Base-by-base conservation (phyloP, 2,888 invertebrate genomes). In the Hedya salicella region DNA sequence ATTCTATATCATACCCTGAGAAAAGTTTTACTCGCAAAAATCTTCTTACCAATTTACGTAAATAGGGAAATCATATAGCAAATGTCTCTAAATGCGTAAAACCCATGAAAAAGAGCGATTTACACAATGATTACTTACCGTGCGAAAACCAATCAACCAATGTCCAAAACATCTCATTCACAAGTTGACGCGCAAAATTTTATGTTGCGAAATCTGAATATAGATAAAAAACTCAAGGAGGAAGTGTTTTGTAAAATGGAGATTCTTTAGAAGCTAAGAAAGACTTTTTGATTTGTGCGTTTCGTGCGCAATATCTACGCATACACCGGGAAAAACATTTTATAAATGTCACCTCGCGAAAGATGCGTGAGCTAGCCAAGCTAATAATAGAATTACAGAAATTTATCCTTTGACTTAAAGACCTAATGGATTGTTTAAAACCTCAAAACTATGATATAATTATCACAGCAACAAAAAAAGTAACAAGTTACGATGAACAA, bases 281-380 rank as follows among this genome's bases (percentile, higher is more conserved):
- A 69, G 69, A 73, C 65, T 9, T 19, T 3, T 60, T 71, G 8
- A 73, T 73, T 14, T 71, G 70, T 66, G 65, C 63, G 11, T 73
- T 73, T 57, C 71, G 71, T 16, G 53, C 61, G 4, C 59, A 70
- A 57, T 69, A 70, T 59, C 32, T 70, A 13, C 67, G 32, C 44
- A 68, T 46, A 32, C 73, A 71, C 42, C 42, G 73, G 1, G 71
- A 71, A 62, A 64, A 70, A 67, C 73, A 73, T 67, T 71, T 70
- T 59, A 52, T 68, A 14, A 71, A 68, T 64, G 70, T 70, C 6
- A 60, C 59, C 4, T 73, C 73, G 13, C 25, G 70, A 49, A 73
- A 73, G 66, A 70, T 70, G 70, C 46, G 70, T 48, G 25, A 25
- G 25, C 25, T 25, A 25, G 25, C 25, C 25, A 25, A 25, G 25